Evolutionary conservation across 2,888 invertebrate species (phyloP).

Genomic region (Dasypolia templi): DNA sequence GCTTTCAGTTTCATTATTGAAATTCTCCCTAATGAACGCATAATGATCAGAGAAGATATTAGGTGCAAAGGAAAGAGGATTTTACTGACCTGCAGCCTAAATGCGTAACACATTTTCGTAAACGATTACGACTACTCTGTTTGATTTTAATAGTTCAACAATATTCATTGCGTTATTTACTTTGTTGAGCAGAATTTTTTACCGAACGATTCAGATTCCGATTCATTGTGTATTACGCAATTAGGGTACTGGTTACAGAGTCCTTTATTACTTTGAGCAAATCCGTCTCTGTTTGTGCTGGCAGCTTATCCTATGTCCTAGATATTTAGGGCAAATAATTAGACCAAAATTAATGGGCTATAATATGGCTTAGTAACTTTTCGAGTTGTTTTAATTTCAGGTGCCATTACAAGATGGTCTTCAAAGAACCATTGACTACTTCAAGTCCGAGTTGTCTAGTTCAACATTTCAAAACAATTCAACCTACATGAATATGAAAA

Average conservation of each 20-base stretch:
- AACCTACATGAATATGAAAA: conserved; percentile 86
- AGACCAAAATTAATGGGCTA: no score
- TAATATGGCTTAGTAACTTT: no score
- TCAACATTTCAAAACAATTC: conserved; percentile 87
- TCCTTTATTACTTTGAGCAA: not conserved
- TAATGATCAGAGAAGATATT: not conserved
- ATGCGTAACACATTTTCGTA: no score
- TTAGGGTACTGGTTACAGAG: not conserved
- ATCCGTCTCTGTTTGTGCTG: not conserved
- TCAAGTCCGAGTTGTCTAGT: conserved; percentile 95
- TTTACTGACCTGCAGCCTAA: not conserved
- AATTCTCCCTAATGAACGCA: no score
- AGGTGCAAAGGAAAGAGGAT: not conserved
- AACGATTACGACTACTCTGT: no score
- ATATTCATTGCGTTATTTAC: no score
- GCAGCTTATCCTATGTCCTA: not conserved
- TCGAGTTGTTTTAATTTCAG: conserved; percentile 79
- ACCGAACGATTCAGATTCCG: no score
- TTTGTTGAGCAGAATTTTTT: no score
- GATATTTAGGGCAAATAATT: no score
- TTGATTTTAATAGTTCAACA: no score
- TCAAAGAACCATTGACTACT: conserved; percentile 97
- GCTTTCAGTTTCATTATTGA: no score
- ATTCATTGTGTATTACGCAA: no score
- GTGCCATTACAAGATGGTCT: conserved; percentile 96